These are phyloP conservation scores for Sylvietta virens DNA, from an alignment of 2,113 vertebrate genomes.

Conservation along the genomic window DNA sequence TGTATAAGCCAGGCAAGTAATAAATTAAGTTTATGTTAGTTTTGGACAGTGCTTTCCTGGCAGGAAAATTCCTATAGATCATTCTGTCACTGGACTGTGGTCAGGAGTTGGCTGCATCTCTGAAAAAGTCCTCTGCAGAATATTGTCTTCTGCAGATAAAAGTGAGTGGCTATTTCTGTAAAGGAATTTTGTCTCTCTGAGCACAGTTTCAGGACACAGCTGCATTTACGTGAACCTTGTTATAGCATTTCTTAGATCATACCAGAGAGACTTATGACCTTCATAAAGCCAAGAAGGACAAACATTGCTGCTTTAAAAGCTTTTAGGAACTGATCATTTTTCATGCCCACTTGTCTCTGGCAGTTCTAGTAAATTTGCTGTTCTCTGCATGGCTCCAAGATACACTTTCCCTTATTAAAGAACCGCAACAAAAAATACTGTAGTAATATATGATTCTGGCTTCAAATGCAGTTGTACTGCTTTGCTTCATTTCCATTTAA, in stretches of 20 bases:
- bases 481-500: constrained; percentile 6
- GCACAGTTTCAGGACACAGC: neutral
- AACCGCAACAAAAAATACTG: constrained; percentile 18
- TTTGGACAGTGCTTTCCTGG: neutral
- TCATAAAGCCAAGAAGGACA: constrained; percentile 44
- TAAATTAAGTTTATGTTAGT: neutral
- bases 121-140: neutral
- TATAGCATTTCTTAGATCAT: constrained; percentile 32
- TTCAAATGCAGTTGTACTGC: neutral
- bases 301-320: constrained; percentile 28
- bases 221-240: constrained; percentile 27
- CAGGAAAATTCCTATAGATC: neutral
- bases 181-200: constrained; percentile 29
- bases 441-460: neutral
- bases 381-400: constrained; percentile 18
- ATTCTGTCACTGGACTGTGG: neutral
- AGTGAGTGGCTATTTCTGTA: constrained; percentile 10
- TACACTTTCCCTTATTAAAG: constrained; percentile 26
- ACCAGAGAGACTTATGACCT: constrained; percentile 48
- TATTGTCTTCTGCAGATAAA: neutral
- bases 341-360: constrained; percentile 15
- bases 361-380: constrained; percentile 52
- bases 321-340: constrained; percentile 29
- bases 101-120: neutral
- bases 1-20: neutral